phyloP scores from a whole-genome alignment of 2,888 invertebrate genomes.

The Hoplodrina blanda region DNA sequence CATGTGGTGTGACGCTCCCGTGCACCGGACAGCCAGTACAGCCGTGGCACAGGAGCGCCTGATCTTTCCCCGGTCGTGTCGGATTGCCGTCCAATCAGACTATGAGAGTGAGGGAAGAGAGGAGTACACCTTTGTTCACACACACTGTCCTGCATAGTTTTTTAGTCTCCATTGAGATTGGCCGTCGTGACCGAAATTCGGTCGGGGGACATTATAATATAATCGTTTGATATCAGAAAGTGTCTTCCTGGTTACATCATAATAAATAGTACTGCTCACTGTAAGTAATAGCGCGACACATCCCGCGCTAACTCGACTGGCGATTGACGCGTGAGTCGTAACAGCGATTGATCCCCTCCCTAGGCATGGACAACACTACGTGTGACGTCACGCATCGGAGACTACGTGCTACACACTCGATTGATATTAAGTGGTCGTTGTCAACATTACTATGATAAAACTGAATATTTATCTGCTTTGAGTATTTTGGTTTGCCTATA shows the following conservation, averaged over 20 bases:
- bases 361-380: slow-evolving; percentile 19
- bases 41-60: too few relatives aligned
- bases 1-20: too few relatives aligned
- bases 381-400: slow-evolving; percentile 17
- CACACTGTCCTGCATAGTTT: too few relatives aligned
- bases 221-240: too few relatives aligned
- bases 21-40: too few relatives aligned
- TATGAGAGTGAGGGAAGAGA: too few relatives aligned
- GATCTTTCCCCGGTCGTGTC: too few relatives aligned
- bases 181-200: too few relatives aligned
- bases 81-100: too few relatives aligned
- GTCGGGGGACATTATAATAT: too few relatives aligned
- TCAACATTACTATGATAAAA: slow-evolving; percentile 15
- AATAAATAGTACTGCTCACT: slow-evolving; percentile 1
- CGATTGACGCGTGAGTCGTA: slow-evolving; percentile 59
- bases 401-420: slow-evolving; percentile 1
- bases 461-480: not conserved
- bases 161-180: too few relatives aligned
- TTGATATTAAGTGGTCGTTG: slow-evolving; percentile 23
- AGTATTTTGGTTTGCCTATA: not conserved
- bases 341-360: slow-evolving; percentile 24
- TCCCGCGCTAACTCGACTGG: slow-evolving; percentile 60
- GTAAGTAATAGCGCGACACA: slow-evolving; percentile 23
- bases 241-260: not conserved
- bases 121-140: too few relatives aligned